Base-by-base conservation (phyloP, 1,140 invertebrate genomes). In the Drosophila pseudoananassae region DNA sequence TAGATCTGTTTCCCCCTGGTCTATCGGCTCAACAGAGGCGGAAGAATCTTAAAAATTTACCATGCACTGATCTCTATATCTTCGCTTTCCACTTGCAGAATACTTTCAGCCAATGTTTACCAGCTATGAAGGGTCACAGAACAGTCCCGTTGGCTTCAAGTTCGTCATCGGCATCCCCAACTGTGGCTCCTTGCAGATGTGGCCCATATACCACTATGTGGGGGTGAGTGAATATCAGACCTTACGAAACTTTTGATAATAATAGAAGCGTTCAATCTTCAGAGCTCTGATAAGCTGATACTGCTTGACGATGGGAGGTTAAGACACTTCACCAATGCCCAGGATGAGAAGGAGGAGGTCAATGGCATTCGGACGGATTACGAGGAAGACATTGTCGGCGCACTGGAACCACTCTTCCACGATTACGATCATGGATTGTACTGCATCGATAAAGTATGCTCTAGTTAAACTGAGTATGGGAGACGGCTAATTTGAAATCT, bases 351-450 rank as follows among this genome's bases (percentile, higher is more conserved):
- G n/a, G 66, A 71, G 17, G 82, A 87, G 15, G 17, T 59, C 31
- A 54, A 23, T 23, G 81, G 77, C 6, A 45, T 81, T 5, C 58
- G 61, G 12, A 49, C 73, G 1, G 92, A 93, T 25, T 92, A 93
- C 23, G 90, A 92, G 15, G 72, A 84, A 56, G 71, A 90, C 57
- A 57, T 92, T 27, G 74, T 90, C 71, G 68, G 92, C 76, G 68
- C 92, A 71, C 52, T 91, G 53, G 76, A 88, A 38, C 59, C 81
- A 27, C 92, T 94, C 15, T 95, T 93, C 77, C 94, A 96, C 73
- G 96, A 96, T 83, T 96, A 96, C 83, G 92, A 92, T 10, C 94
- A 94, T 59, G 95, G 95, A 25, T 94, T 95, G 92, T 97, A 97
- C 87, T 97, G 96, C 81, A 93, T 96, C 51, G 96, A 97, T 80